Evolutionary conservation across 1,140 invertebrate genomes (phyloP).

Genomic region (Leptinotarsa texana): DNA sequence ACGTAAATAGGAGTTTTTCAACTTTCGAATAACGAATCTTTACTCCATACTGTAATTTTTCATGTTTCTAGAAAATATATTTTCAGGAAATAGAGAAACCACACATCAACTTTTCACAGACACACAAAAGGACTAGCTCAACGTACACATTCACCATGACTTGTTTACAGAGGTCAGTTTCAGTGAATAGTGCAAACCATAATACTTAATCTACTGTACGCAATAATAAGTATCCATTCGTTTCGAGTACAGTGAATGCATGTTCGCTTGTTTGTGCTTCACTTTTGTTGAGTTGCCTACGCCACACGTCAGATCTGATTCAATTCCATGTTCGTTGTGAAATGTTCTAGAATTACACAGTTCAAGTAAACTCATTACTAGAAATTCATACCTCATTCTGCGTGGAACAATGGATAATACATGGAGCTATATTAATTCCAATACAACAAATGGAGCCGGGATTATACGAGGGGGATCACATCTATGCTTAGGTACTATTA

Average conservation of each 20-base stretch:
- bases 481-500: too few relatives aligned
- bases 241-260: slow-evolving; percentile 13
- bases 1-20: too few relatives aligned
- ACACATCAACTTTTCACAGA: not conserved
- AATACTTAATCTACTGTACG: slow-evolving; percentile 13
- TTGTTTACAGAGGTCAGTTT: not conserved
- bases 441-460: too few relatives aligned
- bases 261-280: slow-evolving; percentile 3
- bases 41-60: too few relatives aligned
- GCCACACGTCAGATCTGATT: not conserved
- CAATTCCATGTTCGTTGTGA: slow-evolving; percentile 3
- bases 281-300: slow-evolving; percentile 4
- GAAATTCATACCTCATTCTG: too few relatives aligned
- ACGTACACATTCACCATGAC: slow-evolving; percentile 7
- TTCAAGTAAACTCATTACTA: too few relatives aligned
- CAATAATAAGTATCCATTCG: slow-evolving; percentile 14
- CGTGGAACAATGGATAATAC: too few relatives aligned
- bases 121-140: not conserved
- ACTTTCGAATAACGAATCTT: too few relatives aligned
- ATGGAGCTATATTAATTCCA: too few relatives aligned
- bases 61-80: not conserved
- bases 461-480: too few relatives aligned
- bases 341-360: not conserved
- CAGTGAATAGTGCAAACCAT: not conserved
- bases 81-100: not conserved